Percentiles rank a stretch among this genome's conserved stretches.
Conservation (phyloP, 2,113 vertebrate species). For the Micronycteris hirsuta region DNA sequence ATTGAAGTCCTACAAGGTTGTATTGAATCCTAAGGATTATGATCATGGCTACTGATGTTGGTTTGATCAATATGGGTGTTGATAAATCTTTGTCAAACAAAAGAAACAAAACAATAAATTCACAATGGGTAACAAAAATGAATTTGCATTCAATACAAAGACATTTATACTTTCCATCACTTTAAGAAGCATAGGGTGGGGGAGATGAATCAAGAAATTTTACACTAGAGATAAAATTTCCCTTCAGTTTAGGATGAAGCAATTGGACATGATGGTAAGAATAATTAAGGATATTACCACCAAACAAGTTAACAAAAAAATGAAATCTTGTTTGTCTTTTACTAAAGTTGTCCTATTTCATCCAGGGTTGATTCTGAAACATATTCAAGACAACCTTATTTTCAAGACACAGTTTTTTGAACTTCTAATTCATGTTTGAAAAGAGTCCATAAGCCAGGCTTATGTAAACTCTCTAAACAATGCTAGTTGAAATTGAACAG, state of each 20-base stretch:
- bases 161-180: neutral
- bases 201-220: neutral
- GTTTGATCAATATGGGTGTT: neutral
- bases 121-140: neutral
- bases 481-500: neutral
- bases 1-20: neutral
- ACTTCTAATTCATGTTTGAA: neutral
- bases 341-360: neutral
- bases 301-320: neutral
- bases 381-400: neutral
- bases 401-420: slow-evolving; percentile 7
- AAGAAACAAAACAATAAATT: slow-evolving; percentile 9
- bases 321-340: neutral
- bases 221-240: neutral
- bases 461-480: neutral
- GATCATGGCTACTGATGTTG: neutral
- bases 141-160: neutral
- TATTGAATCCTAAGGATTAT: neutral
- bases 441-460: neutral
- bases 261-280: neutral
- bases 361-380: neutral
- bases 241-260: neutral
- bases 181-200: neutral
- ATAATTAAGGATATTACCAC: neutral
- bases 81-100: slow-evolving; percentile 18